These are phyloP conservation scores for Callionymus lyra DNA, from an alignment of 2,113 vertebrate species.

Conservation along the genomic window DNA sequence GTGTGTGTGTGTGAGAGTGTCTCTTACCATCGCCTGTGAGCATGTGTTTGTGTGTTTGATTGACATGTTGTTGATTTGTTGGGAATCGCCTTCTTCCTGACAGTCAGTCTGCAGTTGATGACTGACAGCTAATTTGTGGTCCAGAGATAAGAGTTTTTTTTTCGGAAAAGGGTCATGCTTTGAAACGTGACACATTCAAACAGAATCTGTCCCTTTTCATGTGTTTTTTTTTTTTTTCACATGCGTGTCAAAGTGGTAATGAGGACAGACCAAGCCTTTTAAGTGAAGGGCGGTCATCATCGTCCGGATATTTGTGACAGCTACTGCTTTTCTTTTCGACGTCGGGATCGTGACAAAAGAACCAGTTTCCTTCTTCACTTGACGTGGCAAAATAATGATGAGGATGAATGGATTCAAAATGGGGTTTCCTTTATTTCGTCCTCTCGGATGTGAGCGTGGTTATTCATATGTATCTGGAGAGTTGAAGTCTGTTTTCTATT, in stretches of 20 bases:
- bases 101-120: conserved; percentile 44
- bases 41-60: conserved; percentile 35
- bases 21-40: conserved; percentile 7
- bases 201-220: conserved; percentile 42
- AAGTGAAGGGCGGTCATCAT: conserved; percentile 29
- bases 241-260: conserved; percentile 43
- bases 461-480: too few relatives aligned
- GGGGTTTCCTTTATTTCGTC: too few relatives aligned
- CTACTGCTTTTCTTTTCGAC: conserved; percentile 20
- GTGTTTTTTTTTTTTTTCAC: conserved; percentile 33
- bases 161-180: conserved; percentile 50
- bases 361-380: too few relatives aligned
- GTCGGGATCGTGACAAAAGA: too few relatives aligned
- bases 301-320: conserved; percentile 24
- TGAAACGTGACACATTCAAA: conserved; percentile 26
- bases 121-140: conserved; percentile 66
- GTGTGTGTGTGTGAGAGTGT: conserved; percentile 2
- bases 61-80: conserved; percentile 59
- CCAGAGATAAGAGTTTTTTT: conserved; percentile 59
- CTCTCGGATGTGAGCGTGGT: too few relatives aligned
- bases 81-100: conserved; percentile 37
- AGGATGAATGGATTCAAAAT: too few relatives aligned
- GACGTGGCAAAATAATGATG: too few relatives aligned
- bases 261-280: conserved; percentile 34
- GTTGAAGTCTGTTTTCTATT: background rate